Conservation (phyloP, 2,797 vertebrate genomes). For the Moxostoma hubbsi region DNA sequence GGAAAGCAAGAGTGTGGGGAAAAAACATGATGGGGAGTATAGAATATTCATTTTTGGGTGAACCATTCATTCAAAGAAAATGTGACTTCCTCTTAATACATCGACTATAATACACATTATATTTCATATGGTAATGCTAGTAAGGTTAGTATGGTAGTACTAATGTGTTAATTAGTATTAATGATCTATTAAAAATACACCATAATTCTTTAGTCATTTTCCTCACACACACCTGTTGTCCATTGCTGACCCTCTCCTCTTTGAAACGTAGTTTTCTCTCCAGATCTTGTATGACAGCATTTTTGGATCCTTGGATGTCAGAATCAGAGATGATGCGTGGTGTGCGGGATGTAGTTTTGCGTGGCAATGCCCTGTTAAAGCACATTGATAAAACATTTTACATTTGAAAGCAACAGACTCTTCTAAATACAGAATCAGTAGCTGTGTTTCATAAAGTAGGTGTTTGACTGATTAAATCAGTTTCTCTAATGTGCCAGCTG, state of each 20-base stretch:
- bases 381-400: slow-evolving; percentile 3
- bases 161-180: slow-evolving; percentile 61
- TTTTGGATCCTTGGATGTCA: slow-evolving; percentile 97
- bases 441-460: no score
- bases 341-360: slow-evolving; percentile 78
- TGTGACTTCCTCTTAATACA: neutral
- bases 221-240: slow-evolving; percentile 74
- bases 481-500: no score
- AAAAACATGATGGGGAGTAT: no score
- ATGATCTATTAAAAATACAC: slow-evolving; percentile 27
- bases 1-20: neutral
- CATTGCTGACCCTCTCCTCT: slow-evolving; percentile 86
- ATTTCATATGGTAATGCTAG: neutral
- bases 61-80: neutral
- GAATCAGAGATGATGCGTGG: slow-evolving; percentile 89
- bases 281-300: slow-evolving; percentile 97
- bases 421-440: no score
- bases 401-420: no score
- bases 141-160: slow-evolving; percentile 46
- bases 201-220: slow-evolving; percentile 29
- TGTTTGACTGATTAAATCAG: no score
- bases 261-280: slow-evolving; percentile 98
- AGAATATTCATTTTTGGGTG: neutral
- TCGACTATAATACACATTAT: slow-evolving; percentile 1
- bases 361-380: slow-evolving; percentile 72